Conservation (phyloP, 1,140 invertebrate genomes). For the Trissolcus basalis region DNA sequence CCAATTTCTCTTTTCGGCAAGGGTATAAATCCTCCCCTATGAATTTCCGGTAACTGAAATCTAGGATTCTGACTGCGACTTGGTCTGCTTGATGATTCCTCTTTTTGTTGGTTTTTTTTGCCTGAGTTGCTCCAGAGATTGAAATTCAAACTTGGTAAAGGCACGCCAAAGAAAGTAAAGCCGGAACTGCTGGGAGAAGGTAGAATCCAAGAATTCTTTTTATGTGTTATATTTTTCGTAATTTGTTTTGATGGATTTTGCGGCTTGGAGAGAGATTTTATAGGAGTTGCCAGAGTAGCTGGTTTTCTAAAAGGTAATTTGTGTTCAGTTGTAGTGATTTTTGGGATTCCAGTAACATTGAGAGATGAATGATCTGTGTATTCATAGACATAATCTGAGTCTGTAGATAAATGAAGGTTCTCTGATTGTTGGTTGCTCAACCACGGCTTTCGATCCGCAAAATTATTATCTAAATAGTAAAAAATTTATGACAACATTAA, state of each 20-base stretch:
- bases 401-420: conserved; percentile 78
- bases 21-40: conserved; percentile 84
- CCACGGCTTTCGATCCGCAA: conserved; percentile 47
- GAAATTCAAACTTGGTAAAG: conserved; percentile 84
- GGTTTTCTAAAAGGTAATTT: conserved; percentile 27
- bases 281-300: conserved; percentile 23
- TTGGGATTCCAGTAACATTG: conserved; percentile 71
- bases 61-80: conserved; percentile 62
- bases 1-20: conserved; percentile 82
- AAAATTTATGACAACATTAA: too few relatives aligned
- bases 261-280: conserved; percentile 7
- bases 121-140: conserved; percentile 78
- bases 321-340: conserved; percentile 5
- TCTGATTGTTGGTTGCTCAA: conserved; percentile 66
- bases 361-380: conserved; percentile 83
- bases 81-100: conserved; percentile 68
- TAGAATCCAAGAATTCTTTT: conserved; percentile 55
- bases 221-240: conserved; percentile 51
- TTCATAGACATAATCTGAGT: conserved; percentile 88
- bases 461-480: conserved; percentile 21
- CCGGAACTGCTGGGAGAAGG: conserved; percentile 76
- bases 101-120: conserved; percentile 75
- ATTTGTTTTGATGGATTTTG: conserved; percentile 28
- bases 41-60: conserved; percentile 78
- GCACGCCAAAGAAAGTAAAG: conserved; percentile 90